Evolutionary conservation across 2,888 invertebrate genomes (phyloP).

Genomic region (Diarsia mendica): DNA sequence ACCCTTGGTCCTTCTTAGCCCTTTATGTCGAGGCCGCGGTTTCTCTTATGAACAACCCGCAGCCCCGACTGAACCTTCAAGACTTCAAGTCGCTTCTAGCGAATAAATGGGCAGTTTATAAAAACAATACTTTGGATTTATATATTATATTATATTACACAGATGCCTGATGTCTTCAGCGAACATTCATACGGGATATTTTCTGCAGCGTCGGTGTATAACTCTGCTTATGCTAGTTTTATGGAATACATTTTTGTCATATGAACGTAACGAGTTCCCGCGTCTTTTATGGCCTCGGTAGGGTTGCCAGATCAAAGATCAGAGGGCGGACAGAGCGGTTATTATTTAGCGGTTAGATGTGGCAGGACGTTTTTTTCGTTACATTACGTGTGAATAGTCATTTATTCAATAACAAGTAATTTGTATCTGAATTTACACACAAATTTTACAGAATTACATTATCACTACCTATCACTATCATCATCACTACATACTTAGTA

Average conservation of each 20-base stretch:
- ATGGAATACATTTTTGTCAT: conserved; percentile 58
- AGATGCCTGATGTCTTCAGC: conserved; percentile 46
- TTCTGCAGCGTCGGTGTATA: conserved; percentile 46
- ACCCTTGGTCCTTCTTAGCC: too few species aligned
- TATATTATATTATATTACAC: too few species aligned
- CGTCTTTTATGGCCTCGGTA: conserved; percentile 57
- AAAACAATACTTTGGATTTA: conserved; percentile 56
- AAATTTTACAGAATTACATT: too few species aligned
- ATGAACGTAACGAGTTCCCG: conserved; percentile 55
- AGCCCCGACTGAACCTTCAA: too few species aligned
- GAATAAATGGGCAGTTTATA: conserved; percentile 37
- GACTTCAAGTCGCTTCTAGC: conserved; percentile 8
- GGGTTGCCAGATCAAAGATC: conserved; percentile 50
- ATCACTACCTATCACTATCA: too few species aligned
- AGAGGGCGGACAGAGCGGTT: conserved; percentile 38
- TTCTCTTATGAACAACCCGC: too few species aligned
- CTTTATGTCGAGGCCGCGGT: too few species aligned
- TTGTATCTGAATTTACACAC: too few species aligned
- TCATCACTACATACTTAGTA: too few species aligned
- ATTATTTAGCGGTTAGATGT: too few species aligned
- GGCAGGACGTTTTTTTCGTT: conserved; percentile 37
- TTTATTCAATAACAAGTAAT: too few species aligned
- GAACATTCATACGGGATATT: conserved; percentile 40
- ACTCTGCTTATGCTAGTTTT: conserved; percentile 52
- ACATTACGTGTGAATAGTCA: conserved; percentile 24